Evolutionary conservation across 2,888 invertebrate species (phyloP).

Genomic region (Rotaria sp.): DNA sequence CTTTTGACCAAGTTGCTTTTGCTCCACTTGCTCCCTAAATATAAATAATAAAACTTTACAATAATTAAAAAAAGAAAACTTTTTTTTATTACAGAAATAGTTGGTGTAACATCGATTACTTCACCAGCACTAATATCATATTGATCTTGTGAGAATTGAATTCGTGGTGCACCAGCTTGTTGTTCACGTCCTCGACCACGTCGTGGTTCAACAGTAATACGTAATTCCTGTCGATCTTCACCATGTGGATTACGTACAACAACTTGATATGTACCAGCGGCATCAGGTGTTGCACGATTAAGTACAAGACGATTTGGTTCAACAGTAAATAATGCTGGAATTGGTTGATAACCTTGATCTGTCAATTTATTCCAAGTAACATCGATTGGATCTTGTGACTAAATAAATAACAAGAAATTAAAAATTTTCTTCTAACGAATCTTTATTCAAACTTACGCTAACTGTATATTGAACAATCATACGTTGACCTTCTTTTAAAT

Average conservation of each 20-base stretch:
- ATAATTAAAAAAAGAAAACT: not conserved
- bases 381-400: not conserved
- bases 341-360: not conserved
- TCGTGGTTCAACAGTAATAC: conserved; percentile 7
- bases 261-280: not conserved
- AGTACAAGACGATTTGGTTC: not conserved
- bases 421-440: not conserved
- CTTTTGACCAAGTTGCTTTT: not conserved
- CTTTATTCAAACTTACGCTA: not conserved
- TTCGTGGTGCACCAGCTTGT: not conserved
- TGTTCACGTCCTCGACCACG: not conserved
- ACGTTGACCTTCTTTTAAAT: conserved; percentile 23
- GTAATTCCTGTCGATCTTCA: not conserved
- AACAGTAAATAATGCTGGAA: not conserved
- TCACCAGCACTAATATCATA: not conserved
- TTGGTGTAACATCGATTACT: not conserved
- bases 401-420: not conserved
- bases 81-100: not conserved
- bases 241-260: not conserved
- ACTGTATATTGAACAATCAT: conserved; percentile 28
- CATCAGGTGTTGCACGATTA: not conserved
- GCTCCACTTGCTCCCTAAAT: not conserved
- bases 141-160: not conserved
- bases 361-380: not conserved
- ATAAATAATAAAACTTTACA: not conserved